Percentiles rank a stretch among this genome's conserved stretches.
phyloP scores from a whole-genome alignment of 2,797 vertebrate species.

The Trematomus bernacchii region DNA sequence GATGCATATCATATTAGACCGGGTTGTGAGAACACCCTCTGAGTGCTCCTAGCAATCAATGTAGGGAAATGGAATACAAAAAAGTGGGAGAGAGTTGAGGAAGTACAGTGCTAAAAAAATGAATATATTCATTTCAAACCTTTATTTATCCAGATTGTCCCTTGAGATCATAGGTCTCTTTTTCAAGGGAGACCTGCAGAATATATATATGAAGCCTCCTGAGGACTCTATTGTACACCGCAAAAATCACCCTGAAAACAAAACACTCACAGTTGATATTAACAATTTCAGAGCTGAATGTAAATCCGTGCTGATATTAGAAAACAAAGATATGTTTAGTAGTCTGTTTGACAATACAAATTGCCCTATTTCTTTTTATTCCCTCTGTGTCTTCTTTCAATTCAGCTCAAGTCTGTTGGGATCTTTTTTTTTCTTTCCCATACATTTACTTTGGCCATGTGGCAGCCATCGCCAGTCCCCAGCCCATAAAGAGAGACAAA shows the following conservation, averaged over 20 bases:
- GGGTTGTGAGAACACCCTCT: conserved; percentile 49
- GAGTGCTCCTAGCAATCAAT: conserved; percentile 59
- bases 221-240: not conserved
- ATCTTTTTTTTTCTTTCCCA: conserved; percentile 1
- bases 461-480: conserved; percentile 55
- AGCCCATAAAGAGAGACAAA: conserved; percentile 77
- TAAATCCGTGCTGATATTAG: conserved; percentile 33
- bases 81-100: conserved; percentile 27
- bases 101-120: conserved; percentile 35
- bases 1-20: conserved; percentile 64
- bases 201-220: conserved; percentile 52
- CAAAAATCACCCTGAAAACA: conserved; percentile 40
- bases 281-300: conserved; percentile 22
- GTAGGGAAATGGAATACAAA: conserved; percentile 60
- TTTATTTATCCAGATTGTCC: no score
- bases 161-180: no score
- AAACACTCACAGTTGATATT: conserved; percentile 21
- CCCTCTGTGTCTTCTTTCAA: conserved; percentile 43
- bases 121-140: no score
- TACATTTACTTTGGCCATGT: conserved; percentile 58
- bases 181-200: no score
- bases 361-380: conserved; percentile 26
- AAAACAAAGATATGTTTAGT: conserved; percentile 24
- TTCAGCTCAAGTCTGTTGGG: conserved; percentile 22
- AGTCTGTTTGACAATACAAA: not conserved